These are phyloP conservation scores for Pemphredon lugubris DNA, from an alignment of 2,888 invertebrate genomes.

Conservation along the genomic window DNA sequence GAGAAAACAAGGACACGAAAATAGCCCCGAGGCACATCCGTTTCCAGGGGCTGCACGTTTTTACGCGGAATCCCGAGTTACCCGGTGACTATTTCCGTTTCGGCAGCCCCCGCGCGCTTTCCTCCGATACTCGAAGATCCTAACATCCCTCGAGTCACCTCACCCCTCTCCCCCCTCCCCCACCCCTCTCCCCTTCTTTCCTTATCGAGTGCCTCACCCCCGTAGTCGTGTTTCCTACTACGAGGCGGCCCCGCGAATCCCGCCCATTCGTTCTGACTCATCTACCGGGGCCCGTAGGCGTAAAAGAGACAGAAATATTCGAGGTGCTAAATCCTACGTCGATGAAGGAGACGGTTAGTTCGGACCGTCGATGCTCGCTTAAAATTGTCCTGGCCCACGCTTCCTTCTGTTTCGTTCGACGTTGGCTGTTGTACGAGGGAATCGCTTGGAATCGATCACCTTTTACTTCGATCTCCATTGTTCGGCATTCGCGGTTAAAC, in stretches of 20 bases:
- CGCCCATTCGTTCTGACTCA: constrained; percentile 62
- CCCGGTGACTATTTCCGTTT: constrained; percentile 58
- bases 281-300: constrained; percentile 50
- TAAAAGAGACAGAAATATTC: constrained; percentile 63
- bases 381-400: constrained; percentile 50
- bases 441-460: neutral
- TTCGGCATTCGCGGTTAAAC: neutral
- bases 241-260: constrained; percentile 29
- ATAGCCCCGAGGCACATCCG: constrained; percentile 66
- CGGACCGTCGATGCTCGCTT: constrained; percentile 42
- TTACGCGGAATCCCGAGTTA: constrained; percentile 18
- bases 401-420: constrained; percentile 37
- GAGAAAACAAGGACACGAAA: constrained; percentile 63
- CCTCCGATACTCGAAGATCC: constrained; percentile 34
- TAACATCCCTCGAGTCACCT: constrained; percentile 54
- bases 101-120: constrained; percentile 19
- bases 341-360: constrained; percentile 52
- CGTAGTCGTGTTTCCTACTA: constrained; percentile 18
- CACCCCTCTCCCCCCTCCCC: constrained; percentile 1
- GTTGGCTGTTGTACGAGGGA: constrained; percentile 14
- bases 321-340: constrained; percentile 54
- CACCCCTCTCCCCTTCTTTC: constrained; percentile 15
- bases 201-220: constrained; percentile 57
- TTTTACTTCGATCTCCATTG: constrained; percentile 6
- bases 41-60: constrained; percentile 62